Conservation (phyloP, 1,140 invertebrate genomes). For the Bombus affinis region DNA sequence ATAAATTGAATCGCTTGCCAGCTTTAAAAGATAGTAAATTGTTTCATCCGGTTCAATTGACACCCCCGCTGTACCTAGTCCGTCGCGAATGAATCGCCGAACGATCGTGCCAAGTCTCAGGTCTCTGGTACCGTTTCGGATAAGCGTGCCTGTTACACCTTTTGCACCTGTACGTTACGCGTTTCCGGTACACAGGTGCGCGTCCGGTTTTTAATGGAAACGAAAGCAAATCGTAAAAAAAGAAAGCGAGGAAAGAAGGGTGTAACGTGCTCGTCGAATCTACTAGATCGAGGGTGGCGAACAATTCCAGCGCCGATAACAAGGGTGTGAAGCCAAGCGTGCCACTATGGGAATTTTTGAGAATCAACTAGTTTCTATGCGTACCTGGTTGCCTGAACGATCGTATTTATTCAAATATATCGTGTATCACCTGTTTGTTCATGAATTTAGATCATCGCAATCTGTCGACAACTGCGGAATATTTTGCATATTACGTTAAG, state of each 20-base stretch:
- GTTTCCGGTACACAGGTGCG: conserved; percentile 76
- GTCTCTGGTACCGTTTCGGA: neutral
- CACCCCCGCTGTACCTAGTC: conserved; percentile 65
- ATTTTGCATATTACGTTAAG: neutral
- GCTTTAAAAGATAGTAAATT: conserved; percentile 77
- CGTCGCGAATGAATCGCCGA: conserved; percentile 73
- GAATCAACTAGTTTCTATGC: neutral
- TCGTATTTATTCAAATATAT: conserved; percentile 34
- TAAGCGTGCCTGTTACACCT: conserved; percentile 43
- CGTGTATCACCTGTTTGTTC: conserved; percentile 30
- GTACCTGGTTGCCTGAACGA: conserved; percentile 38
- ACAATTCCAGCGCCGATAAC: neutral
- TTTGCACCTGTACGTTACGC: conserved; percentile 72
- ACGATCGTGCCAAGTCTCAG: conserved; percentile 63
- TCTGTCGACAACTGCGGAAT: neutral
- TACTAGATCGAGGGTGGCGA: conserved; percentile 6
- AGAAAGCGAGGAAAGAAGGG: conserved; percentile 37
- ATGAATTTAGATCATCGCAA: conserved; percentile 24
- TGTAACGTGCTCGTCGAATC: conserved; percentile 40
- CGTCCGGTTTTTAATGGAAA: conserved; percentile 64
- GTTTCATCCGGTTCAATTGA: conserved; percentile 80
- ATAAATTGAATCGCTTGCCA: conserved; percentile 79
- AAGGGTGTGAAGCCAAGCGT: conserved; percentile 71
- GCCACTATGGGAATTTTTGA: conserved; percentile 59
- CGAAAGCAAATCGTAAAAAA: conserved; percentile 29